These are phyloP conservation scores for Leucopsar rothschildi DNA, from an alignment of 2,113 vertebrate genomes.

Conservation along the genomic window DNA sequence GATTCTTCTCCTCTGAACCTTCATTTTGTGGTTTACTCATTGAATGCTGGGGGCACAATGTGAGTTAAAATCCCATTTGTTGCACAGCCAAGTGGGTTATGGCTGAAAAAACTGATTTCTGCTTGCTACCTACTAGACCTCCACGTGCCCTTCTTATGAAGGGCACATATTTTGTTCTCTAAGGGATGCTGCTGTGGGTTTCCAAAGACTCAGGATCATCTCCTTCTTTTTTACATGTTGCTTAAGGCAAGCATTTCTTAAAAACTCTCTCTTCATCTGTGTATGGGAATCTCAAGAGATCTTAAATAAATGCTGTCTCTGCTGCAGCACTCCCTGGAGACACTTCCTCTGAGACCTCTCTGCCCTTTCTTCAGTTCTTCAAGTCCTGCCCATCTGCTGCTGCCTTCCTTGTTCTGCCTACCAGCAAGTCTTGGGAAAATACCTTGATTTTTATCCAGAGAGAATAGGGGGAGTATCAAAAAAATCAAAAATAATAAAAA, in stretches of 20 bases:
- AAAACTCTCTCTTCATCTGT: neutral
- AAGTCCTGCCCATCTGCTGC: neutral
- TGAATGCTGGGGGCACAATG: neutral
- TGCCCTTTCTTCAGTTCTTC: neutral
- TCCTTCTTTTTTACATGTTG: neutral
- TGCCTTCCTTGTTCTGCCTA: neutral
- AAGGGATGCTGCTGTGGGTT: neutral
- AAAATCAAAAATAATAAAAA: neutral
- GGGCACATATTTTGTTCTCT: neutral
- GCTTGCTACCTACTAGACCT: neutral
- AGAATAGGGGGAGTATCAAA: neutral
- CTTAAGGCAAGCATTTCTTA: neutral
- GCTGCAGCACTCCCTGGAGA: accelerated
- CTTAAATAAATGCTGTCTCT: neutral
- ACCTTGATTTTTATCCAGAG: neutral
- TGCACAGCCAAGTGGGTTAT: neutral
- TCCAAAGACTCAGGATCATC: neutral
- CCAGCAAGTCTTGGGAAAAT: neutral
- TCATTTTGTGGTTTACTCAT: neutral
- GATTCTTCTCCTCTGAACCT: neutral
- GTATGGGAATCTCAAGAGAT: neutral
- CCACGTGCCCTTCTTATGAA: neutral
- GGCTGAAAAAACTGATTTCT: neutral
- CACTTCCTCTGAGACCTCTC: neutral
- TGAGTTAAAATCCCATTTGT: neutral